phyloP scores from a whole-genome alignment of 2,888 invertebrate genomes.

The Eristalis intricaria region DNA sequence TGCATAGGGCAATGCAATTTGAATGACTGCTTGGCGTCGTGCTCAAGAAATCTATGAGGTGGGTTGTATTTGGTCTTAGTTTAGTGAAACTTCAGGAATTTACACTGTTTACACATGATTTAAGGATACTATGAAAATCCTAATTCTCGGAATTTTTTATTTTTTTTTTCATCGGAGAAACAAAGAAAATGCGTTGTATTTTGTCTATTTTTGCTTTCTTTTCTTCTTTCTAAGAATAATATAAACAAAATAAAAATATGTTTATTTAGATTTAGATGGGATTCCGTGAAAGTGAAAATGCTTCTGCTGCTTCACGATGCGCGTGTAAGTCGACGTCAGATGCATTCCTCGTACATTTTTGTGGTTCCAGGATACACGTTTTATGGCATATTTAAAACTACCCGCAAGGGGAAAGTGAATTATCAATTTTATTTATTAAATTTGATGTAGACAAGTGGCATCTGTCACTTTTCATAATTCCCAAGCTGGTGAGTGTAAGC shows the following conservation, averaged over 20 bases:
- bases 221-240: background rate
- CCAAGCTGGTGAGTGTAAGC: too few species aligned
- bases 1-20: background rate
- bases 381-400: background rate
- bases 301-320: background rate
- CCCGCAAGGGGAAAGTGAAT: background rate
- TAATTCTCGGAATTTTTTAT: background rate
- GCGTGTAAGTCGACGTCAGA: background rate
- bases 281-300: background rate
- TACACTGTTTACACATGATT: background rate
- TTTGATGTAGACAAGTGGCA: too few species aligned
- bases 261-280: background rate
- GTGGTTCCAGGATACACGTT: background rate
- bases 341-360: background rate
- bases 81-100: background rate
- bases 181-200: background rate
- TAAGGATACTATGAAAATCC: background rate
- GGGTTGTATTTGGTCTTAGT: background rate
- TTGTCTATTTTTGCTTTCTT: background rate
- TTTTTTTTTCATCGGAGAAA: background rate
- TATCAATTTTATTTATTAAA: too few species aligned
- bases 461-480: too few species aligned
- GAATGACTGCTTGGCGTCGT: background rate
- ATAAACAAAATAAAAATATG: background rate
- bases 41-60: background rate